Conservation (phyloP, 2,888 invertebrate species). For the Leptinotarsa tumamoca region DNA sequence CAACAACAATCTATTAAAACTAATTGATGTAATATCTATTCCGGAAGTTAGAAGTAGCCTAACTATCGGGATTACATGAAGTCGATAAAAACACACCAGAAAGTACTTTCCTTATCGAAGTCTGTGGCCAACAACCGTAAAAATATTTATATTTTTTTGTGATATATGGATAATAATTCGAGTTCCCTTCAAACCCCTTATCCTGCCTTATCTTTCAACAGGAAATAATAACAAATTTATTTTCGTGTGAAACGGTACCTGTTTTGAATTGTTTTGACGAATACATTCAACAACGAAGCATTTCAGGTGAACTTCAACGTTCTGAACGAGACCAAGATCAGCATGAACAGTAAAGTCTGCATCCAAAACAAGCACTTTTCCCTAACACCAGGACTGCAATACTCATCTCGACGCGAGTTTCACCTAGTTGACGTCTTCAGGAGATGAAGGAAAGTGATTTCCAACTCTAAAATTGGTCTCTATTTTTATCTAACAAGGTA, state of each 20-base stretch:
- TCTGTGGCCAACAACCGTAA: constrained; percentile 11
- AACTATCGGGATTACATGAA: constrained; percentile 2
- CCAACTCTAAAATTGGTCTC: too few species aligned
- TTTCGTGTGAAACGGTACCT: background rate
- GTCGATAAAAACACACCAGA: constrained; percentile 8
- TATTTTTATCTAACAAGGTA: too few species aligned
- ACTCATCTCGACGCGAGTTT: too few species aligned
- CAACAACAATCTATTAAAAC: constrained; percentile 4
- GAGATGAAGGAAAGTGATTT: too few species aligned
- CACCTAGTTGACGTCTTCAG: too few species aligned
- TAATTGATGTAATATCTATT: constrained; percentile 9
- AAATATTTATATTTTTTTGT: constrained; percentile 1
- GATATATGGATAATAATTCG: constrained; percentile 5
- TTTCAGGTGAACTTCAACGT: too few species aligned
- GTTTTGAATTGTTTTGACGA: background rate
- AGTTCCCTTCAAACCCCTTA: constrained; percentile 1
- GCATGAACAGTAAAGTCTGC: too few species aligned
- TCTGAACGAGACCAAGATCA: too few species aligned
- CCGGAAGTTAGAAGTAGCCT: constrained; percentile 1
- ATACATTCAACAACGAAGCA: too few species aligned
- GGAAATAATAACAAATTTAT: background rate
- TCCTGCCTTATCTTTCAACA: background rate
- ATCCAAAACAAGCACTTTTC: too few species aligned
- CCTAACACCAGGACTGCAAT: too few species aligned
- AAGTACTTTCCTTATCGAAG: constrained; percentile 13